phyloP scores from a whole-genome alignment of 2,113 vertebrate species.

The Piaya cayana region DNA sequence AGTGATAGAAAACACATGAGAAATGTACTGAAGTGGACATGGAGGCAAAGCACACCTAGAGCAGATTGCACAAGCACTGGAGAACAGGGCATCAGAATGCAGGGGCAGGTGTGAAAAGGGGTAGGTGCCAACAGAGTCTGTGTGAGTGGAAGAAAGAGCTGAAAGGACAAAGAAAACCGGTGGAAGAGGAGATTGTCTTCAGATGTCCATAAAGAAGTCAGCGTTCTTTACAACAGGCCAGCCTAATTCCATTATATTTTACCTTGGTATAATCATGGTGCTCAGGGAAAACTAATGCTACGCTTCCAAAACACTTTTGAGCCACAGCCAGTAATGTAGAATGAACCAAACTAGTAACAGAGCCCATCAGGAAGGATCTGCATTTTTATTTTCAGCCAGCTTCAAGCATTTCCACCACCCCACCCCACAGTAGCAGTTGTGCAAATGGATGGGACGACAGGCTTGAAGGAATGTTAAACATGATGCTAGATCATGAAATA shows the following conservation, averaged over 20 bases:
- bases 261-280: neutral
- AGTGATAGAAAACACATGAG: neutral
- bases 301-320: neutral
- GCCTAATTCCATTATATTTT: neutral
- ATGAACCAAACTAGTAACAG: neutral
- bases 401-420: neutral
- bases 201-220: neutral
- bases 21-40: neutral
- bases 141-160: rapidly evolving
- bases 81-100: neutral
- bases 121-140: neutral
- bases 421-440: neutral
- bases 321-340: neutral
- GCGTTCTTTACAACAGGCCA: neutral
- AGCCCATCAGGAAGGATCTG: neutral
- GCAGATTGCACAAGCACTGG: neutral
- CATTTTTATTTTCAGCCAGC: neutral
- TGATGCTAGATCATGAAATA: neutral
- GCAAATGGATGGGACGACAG: neutral
- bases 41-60: neutral
- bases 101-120: neutral
- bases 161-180: neutral
- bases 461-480: neutral
- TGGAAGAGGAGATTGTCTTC: neutral
- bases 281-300: neutral